phyloP scores from a whole-genome alignment of 2,797 vertebrate species.

The Catostomus latipinnis region DNA sequence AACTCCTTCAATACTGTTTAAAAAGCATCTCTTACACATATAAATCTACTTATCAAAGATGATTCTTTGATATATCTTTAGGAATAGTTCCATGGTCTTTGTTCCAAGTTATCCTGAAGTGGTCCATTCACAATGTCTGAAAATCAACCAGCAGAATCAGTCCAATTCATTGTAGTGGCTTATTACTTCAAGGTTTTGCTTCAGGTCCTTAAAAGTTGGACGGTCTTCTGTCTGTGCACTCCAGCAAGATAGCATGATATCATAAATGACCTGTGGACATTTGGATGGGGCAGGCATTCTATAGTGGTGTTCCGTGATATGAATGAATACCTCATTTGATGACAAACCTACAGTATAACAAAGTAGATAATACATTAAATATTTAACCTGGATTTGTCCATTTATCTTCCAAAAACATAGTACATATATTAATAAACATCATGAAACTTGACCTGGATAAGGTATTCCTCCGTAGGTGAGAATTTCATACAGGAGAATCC shows the following conservation, averaged over 20 bases:
- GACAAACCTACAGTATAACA: slow-evolving; percentile 56
- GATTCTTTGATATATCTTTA: not conserved
- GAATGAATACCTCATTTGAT: slow-evolving; percentile 68
- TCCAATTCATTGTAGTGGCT: slow-evolving; percentile 55
- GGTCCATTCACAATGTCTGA: not conserved
- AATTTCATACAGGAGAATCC: slow-evolving; percentile 77
- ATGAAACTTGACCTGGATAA: slow-evolving; percentile 72
- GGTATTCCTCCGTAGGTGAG: slow-evolving; percentile 73
- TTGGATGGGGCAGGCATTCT: slow-evolving; percentile 72
- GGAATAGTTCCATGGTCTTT: not conserved
- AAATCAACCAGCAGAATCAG: slow-evolving; percentile 14
- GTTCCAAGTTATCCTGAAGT: not conserved
- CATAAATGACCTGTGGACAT: slow-evolving; percentile 71
- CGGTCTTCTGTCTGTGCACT: slow-evolving; percentile 61
- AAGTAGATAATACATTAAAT: not conserved
- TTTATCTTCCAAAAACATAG: not conserved
- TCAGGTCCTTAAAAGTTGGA: slow-evolving; percentile 73
- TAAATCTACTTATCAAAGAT: not conserved
- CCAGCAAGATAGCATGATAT: slow-evolving; percentile 83
- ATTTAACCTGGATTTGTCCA: not conserved
- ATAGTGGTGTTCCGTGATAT: slow-evolving; percentile 69
- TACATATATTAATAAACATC: not conserved
- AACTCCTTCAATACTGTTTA: too few relatives aligned
- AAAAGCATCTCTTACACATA: not conserved
- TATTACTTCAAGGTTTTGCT: slow-evolving; percentile 64